Evolutionary conservation across 2,888 invertebrate species (phyloP).

Genomic region (Pristionchus arcanus): DNA sequence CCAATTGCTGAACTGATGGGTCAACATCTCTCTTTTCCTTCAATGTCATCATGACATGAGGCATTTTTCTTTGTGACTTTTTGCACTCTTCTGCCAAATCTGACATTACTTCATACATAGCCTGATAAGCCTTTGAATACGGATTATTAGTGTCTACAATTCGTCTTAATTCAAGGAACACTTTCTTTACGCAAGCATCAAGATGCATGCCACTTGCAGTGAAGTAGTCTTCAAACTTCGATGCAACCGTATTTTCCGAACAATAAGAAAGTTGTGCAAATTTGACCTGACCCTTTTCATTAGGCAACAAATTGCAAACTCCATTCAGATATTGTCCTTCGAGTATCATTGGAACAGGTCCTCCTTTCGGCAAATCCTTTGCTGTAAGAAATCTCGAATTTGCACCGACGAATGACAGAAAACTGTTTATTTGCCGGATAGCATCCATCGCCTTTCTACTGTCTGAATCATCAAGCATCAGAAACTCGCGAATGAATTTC

Average conservation of each 20-base stretch:
- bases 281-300: background rate
- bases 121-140: background rate
- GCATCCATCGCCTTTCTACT: background rate
- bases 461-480: background rate
- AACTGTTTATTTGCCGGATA: background rate
- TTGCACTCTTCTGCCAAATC: background rate
- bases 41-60: background rate
- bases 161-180: background rate
- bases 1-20: background rate
- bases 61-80: background rate
- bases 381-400: background rate
- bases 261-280: slow-evolving; percentile 1
- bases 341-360: background rate
- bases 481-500: background rate
- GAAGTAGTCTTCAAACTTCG: background rate
- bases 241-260: background rate
- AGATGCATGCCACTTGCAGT: background rate
- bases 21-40: background rate
- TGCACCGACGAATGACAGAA: background rate
- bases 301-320: background rate
- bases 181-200: background rate
- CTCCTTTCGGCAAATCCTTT: background rate
- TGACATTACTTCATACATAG: background rate
- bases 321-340: slow-evolving; percentile 1
- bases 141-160: background rate